These are phyloP conservation scores for Prionace glauca DNA, from an alignment of 2,797 vertebrate genomes.

Conservation along the genomic window DNA sequence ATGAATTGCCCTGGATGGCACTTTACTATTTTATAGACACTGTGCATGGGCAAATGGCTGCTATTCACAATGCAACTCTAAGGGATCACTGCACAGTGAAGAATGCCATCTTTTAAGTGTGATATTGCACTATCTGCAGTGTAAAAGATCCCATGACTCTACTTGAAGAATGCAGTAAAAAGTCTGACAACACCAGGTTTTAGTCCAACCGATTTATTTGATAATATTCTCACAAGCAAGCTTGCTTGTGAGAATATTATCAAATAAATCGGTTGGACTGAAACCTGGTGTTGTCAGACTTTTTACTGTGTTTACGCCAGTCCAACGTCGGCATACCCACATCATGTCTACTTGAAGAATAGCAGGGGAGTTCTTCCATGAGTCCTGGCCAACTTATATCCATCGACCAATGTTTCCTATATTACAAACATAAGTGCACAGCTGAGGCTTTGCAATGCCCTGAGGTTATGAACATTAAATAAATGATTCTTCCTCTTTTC, in stretches of 20 bases:
- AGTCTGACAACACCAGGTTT: no score
- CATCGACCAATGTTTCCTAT: not conserved
- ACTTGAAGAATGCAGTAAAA: no score
- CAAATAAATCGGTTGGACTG: no score
- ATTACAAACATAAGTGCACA: not conserved
- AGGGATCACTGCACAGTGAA: not conserved
- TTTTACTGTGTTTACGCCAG: no score
- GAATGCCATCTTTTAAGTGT: not conserved
- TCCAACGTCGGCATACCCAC: no score
- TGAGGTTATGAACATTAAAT: not conserved
- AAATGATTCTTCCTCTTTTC: not conserved
- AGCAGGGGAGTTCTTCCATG: not conserved
- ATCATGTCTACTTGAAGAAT: not conserved
- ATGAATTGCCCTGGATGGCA: not conserved
- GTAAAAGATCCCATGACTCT: not conserved
- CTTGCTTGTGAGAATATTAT: no score
- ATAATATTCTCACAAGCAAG: no score
- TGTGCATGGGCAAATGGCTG: not conserved
- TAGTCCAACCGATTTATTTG: no score
- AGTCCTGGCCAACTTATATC: not conserved
- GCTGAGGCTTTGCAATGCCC: not conserved
- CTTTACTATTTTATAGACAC: not conserved
- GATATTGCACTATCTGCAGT: not conserved
- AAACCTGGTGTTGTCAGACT: no score
- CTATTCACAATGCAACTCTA: not conserved